Evolutionary conservation across 1,140 invertebrate genomes (phyloP).

Genomic region (Arctopsyche grandis): DNA sequence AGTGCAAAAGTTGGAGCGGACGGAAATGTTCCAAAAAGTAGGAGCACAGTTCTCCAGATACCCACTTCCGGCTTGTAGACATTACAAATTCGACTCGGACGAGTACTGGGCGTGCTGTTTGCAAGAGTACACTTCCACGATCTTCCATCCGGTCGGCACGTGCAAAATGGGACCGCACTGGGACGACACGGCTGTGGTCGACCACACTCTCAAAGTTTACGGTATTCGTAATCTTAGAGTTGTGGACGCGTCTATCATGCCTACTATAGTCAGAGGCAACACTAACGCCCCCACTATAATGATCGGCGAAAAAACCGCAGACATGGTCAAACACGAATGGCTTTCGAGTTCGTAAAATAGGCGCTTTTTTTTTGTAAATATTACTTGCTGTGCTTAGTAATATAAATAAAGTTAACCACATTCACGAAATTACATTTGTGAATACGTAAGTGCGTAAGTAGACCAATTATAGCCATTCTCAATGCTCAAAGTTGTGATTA

Average conservation of each 20-base stretch:
- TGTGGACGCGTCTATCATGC: slow-evolving; percentile 78
- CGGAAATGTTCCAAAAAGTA: slow-evolving; percentile 68
- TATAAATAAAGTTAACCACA: neutral
- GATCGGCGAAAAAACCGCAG: slow-evolving; percentile 76
- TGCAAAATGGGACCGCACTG: slow-evolving; percentile 80
- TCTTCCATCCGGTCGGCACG: slow-evolving; percentile 81
- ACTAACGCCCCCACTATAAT: slow-evolving; percentile 75
- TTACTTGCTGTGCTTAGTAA: neutral
- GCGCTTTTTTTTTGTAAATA: neutral
- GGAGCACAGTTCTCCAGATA: slow-evolving; percentile 68
- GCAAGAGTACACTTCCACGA: slow-evolving; percentile 72
- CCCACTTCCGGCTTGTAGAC: slow-evolving; percentile 71
- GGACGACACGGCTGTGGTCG: slow-evolving; percentile 75
- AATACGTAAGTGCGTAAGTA: too few species aligned
- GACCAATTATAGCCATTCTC: too few species aligned
- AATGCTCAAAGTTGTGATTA: too few species aligned
- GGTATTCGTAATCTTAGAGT: slow-evolving; percentile 75
- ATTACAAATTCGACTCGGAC: slow-evolving; percentile 70
- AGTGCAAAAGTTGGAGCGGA: slow-evolving; percentile 68
- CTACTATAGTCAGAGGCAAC: slow-evolving; percentile 70
- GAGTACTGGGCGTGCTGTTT: slow-evolving; percentile 79
- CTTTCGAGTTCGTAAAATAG: slow-evolving; percentile 37
- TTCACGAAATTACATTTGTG: neutral
- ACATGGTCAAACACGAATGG: slow-evolving; percentile 72
- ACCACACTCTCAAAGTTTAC: slow-evolving; percentile 73